These are phyloP conservation scores for Diadema setosum DNA, from an alignment of 35 echinoderm and acorn worm species.

Conservation along the genomic window DNA sequence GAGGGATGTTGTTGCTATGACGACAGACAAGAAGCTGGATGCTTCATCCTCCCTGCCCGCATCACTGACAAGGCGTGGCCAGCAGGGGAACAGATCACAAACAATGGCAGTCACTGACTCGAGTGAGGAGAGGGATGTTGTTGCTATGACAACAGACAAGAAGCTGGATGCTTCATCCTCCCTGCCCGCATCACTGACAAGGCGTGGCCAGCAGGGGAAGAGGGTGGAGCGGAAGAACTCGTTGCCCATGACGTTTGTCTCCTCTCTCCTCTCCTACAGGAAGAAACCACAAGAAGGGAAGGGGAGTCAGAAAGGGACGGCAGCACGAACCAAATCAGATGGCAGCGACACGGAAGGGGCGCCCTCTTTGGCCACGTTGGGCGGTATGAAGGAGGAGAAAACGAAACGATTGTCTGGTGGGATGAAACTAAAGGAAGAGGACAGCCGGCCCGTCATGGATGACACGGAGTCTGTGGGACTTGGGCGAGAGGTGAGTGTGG, in stretches of 20 bases:
- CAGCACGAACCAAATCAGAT: slow-evolving; percentile 69
- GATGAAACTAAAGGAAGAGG: slow-evolving; percentile 1
- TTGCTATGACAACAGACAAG: not conserved
- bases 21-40: not conserved
- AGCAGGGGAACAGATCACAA: too few species aligned
- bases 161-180: not conserved
- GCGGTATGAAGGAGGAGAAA: not conserved
- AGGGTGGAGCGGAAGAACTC: not conserved
- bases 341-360: slow-evolving; percentile 76
- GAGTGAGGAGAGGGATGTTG: not conserved
- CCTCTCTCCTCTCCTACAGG: slow-evolving; percentile 21
- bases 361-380: not conserved
- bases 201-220: too few species aligned
- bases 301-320: slow-evolving; percentile 11
- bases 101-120: not conserved
- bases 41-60: not conserved
- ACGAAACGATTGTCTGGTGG: too few species aligned
- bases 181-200: not conserved
- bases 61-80: too few species aligned
- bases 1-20: not conserved
- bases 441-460: slow-evolving; percentile 44
- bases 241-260: not conserved
- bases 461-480: slow-evolving; percentile 23
- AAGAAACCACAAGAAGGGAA: slow-evolving; percentile 44
- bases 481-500: not conserved